phyloP scores from a whole-genome alignment of 2,888 invertebrate genomes.

The Synanthedon tipuliformis region DNA sequence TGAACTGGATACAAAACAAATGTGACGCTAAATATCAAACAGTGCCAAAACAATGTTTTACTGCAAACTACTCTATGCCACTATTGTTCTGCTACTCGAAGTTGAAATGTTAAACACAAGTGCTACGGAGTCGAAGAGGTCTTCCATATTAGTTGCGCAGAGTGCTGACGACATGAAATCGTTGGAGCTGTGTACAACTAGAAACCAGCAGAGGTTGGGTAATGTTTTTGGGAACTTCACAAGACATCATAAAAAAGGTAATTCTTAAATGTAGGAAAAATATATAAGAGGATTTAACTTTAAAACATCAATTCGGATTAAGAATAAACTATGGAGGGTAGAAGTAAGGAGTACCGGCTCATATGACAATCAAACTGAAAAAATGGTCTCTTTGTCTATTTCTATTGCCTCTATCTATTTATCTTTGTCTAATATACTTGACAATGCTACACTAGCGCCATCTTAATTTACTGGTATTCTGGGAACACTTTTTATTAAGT shows the following conservation, averaged over 20 bases:
- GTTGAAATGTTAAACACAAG: slow-evolving; percentile 51
- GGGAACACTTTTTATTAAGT: too few species aligned
- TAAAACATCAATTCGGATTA: too few species aligned
- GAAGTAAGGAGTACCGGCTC: too few species aligned
- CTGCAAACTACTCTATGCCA: slow-evolving; percentile 60
- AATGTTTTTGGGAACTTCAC: slow-evolving; percentile 63
- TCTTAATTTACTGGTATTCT: too few species aligned
- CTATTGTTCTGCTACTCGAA: slow-evolving; percentile 55
- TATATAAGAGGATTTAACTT: too few species aligned
- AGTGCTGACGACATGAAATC: slow-evolving; percentile 55
- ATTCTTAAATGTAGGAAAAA: not conserved
- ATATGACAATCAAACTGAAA: too few species aligned
- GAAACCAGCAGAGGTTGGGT: slow-evolving; percentile 56
- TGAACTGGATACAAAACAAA: slow-evolving; percentile 28
- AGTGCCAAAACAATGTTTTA: slow-evolving; percentile 68
- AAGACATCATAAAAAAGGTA: slow-evolving; percentile 63
- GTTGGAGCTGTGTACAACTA: slow-evolving; percentile 50
- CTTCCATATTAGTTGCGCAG: slow-evolving; percentile 51
- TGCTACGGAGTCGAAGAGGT: slow-evolving; percentile 59
- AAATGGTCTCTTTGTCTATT: too few species aligned
- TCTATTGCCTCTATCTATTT: too few species aligned
- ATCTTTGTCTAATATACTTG: too few species aligned
- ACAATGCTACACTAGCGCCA: too few species aligned
- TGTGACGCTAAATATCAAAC: slow-evolving; percentile 36
- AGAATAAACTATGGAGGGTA: too few species aligned